Evolutionary conservation across 2,888 invertebrate species (phyloP), one percentile per base, ranked within the genome.

Genomic region (Disparrhopalites patrizii): DNA sequence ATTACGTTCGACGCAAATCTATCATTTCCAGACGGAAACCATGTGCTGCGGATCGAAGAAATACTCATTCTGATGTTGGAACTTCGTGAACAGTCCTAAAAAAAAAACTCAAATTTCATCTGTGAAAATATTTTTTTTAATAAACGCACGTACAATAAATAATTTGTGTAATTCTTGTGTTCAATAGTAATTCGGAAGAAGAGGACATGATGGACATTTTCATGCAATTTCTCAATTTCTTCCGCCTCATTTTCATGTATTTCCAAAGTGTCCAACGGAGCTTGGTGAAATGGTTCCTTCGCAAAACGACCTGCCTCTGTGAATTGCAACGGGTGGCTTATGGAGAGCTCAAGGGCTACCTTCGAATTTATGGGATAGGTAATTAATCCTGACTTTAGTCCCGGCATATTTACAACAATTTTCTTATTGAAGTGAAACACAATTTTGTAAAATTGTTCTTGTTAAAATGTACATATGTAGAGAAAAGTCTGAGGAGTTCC

Each of bases 311-410:
- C 1, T 86, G 89, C 66, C 83, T 94, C 70, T 94, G 93, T 79
- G 96, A 97, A 80, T 81, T 97, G 33, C 93, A 96, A 79, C 84
- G 96, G 76, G 90, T 96, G 68, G 93, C 93, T 77, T 95, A 94
- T 78, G 92, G 92, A 13, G 87, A 88, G 75, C 81, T 83, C 58
- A 80, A 83, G 55, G 93, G 93, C 1, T 87, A 89, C 38, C 81
- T 84, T 36, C 82, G 93, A 74, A 85, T 88, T 0, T 82, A 85
- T 66, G 85, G 84, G 75, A 87, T 94, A 38, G 81, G 81, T 81
- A 75, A 68, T 33, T 3, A 13, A 36, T 31, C 31, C 13, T 25
- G 38, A 13, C 51, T 28, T 31, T 30, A 57, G 31, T 25, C 27
- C 15, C 36, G 1, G 27, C 20, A 40, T 57, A 27, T 36, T 40